Evolutionary conservation across 1,140 invertebrate genomes (phyloP).

Genomic region (Gonatopus flavifemur): DNA sequence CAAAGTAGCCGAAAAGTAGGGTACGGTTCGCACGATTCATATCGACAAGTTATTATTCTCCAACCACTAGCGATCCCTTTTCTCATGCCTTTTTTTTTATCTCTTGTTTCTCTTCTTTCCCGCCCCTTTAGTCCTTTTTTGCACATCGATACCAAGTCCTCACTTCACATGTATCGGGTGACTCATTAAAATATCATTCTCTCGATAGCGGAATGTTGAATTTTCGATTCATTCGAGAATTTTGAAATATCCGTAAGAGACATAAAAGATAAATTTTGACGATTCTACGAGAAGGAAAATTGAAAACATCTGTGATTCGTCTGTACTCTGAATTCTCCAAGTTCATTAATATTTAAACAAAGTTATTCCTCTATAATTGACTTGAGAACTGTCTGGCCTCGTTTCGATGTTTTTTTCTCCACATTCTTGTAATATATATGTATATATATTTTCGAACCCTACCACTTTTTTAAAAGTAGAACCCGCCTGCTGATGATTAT

Average conservation of each 20-base stretch:
- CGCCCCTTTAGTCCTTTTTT: not conserved
- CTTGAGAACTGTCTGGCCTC: conserved; percentile 1
- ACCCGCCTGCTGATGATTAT: conserved; percentile 30
- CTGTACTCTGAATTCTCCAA: not conserved
- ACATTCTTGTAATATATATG: too few relatives aligned
- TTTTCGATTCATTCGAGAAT: conserved; percentile 6
- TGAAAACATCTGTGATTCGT: not conserved
- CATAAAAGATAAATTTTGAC: too few relatives aligned
- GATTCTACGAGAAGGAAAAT: not conserved
- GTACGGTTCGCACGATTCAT: conserved; percentile 14
- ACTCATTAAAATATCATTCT: conserved; percentile 4
- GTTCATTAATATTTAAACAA: not conserved
- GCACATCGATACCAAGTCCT: not conserved
- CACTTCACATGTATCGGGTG: not conserved
- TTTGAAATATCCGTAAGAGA: too few relatives aligned
- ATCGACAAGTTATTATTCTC: conserved; percentile 15
- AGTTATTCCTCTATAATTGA: conserved; percentile 13
- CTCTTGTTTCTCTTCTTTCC: not conserved
- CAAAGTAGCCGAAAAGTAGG: conserved; percentile 19
- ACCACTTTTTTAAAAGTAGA: too few relatives aligned
- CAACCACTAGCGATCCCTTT: not conserved
- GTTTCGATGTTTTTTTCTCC: conserved; percentile 25
- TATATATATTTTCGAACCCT: conserved; percentile 33
- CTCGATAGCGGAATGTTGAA: conserved; percentile 8
- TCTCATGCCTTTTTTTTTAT: not conserved